Percentiles rank a stretch among this genome's conserved stretches.
These are phyloP conservation scores for Serinus canaria DNA, from an alignment of 2,113 vertebrate species.

Conservation along the genomic window DNA sequence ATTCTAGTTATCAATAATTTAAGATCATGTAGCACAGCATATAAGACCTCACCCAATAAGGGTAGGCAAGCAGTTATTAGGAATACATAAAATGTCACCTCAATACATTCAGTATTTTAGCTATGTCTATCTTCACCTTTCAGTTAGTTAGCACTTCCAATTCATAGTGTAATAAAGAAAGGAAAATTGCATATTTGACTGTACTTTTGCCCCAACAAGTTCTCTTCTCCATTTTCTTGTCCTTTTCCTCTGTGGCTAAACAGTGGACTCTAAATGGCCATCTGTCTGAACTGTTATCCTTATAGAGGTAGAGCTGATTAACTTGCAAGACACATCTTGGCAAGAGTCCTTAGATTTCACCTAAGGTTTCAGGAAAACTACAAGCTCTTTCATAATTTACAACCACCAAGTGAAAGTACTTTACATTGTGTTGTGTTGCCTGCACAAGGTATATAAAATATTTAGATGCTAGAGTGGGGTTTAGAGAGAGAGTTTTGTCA, in stretches of 20 bases:
- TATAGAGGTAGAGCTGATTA: constrained; percentile 47
- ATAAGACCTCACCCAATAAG: not conserved
- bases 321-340: constrained; percentile 66
- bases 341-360: constrained; percentile 61
- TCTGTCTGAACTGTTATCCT: constrained; percentile 53
- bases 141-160: not conserved
- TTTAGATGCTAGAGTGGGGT: constrained; percentile 37
- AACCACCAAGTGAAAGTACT: constrained; percentile 63
- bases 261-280: constrained; percentile 61
- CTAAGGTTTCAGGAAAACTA: constrained; percentile 53
- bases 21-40: not conserved
- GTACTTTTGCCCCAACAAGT: not conserved
- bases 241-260: not conserved
- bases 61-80: not conserved
- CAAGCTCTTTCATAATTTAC: constrained; percentile 69
- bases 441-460: constrained; percentile 63
- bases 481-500: constrained; percentile 45
- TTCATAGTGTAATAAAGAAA: not conserved
- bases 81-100: not conserved
- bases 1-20: not conserved
- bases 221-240: not conserved
- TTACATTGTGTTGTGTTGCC: constrained; percentile 55
- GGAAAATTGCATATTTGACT: not conserved
- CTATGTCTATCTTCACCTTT: not conserved
- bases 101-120: not conserved